Conservation (phyloP, 2,888 invertebrate species). For the Tortrix viridana region DNA sequence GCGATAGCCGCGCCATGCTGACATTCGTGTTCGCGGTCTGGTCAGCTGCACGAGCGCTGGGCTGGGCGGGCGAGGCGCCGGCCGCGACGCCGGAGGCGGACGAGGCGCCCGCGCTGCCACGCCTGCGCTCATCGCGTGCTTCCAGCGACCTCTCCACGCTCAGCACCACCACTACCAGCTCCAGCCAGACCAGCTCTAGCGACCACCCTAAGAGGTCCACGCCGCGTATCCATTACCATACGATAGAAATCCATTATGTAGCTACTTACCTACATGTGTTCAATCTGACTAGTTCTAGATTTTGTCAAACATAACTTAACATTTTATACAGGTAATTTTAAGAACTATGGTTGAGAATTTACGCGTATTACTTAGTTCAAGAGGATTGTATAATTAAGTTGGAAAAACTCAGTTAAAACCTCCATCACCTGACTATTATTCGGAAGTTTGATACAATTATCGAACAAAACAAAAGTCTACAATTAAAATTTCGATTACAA, state of each 20-base stretch:
- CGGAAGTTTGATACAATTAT: too few species aligned
- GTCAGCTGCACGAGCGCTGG: slow-evolving; percentile 85
- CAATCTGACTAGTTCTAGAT: not conserved
- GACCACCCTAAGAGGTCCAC: slow-evolving; percentile 77
- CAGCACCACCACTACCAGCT: slow-evolving; percentile 78
- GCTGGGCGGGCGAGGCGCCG: slow-evolving; percentile 67
- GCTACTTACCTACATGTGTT: too few species aligned
- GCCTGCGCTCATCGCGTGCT: slow-evolving; percentile 77
- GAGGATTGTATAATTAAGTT: too few species aligned
- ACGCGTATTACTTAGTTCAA: not conserved
- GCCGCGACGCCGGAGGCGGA: slow-evolving; percentile 68
- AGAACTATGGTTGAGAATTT: slow-evolving; percentile 8
- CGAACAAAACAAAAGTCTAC: not conserved
- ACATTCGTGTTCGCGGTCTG: slow-evolving; percentile 86
- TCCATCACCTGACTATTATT: not conserved
- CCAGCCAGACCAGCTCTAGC: slow-evolving; percentile 77
- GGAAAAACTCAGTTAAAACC: not conserved
- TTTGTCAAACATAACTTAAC: not conserved
- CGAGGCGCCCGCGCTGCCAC: slow-evolving; percentile 72
- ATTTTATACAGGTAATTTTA: not conserved
- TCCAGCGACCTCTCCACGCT: slow-evolving; percentile 80
- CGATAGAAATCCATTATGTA: not conserved
- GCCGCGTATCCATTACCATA: slow-evolving; percentile 39
- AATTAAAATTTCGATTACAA: not conserved
- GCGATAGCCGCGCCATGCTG: slow-evolving; percentile 80